These are phyloP conservation scores for Corythornis madagascariensis DNA, from an alignment of 2,113 vertebrate species.

Conservation along the genomic window DNA sequence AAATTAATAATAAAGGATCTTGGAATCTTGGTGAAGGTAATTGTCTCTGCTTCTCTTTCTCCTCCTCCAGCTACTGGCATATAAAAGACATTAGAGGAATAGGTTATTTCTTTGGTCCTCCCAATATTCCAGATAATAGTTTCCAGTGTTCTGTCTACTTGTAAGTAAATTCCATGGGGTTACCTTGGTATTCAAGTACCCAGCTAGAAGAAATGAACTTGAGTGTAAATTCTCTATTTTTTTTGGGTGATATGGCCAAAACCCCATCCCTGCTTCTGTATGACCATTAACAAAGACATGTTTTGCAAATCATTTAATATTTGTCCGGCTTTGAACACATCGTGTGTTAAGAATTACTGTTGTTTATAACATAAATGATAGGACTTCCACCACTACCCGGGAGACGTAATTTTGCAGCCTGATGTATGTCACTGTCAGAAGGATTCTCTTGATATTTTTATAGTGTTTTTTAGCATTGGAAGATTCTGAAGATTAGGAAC, in stretches of 20 bases:
- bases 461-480: not conserved
- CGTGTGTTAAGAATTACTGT: not conserved
- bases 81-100: not conserved
- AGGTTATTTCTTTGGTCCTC: not conserved
- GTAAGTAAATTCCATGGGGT: not conserved
- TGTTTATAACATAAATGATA: not conserved
- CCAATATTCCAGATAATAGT: not conserved
- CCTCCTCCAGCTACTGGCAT: no score
- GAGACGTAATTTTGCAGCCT: not conserved
- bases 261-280: not conserved
- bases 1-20: no score
- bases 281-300: not conserved
- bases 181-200: not conserved
- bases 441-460: not conserved
- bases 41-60: no score
- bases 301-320: not conserved
- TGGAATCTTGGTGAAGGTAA: no score
- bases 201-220: not conserved
- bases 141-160: not conserved
- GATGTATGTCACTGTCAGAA: not conserved
- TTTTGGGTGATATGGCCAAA: not conserved
- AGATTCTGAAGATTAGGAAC: not conserved
- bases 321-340: not conserved
- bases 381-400: constrained; percentile 4
- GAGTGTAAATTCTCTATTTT: not conserved